Percentiles rank a stretch among this genome's conserved stretches.
phyloP scores from a whole-genome alignment of 2,888 invertebrate species.

The Aspidiotus destructor region DNA sequence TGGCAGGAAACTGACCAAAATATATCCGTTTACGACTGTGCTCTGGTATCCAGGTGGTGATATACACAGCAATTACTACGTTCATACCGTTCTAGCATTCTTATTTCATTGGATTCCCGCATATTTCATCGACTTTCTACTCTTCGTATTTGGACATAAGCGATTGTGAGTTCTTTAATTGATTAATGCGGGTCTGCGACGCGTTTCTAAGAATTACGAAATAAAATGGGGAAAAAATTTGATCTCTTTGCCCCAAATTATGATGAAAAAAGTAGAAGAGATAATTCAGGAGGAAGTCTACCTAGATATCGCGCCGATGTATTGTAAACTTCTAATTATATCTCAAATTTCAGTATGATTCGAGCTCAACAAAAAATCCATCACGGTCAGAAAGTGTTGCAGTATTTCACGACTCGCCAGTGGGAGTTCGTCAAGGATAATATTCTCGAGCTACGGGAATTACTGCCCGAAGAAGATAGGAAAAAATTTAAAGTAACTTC shows the following conservation, averaged over 20 bases:
- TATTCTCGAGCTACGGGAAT: conserved; percentile 50
- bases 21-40: conserved; percentile 74
- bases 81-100: conserved; percentile 60
- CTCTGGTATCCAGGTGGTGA: conserved; percentile 79
- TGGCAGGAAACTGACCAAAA: conserved; percentile 58
- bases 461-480: conserved; percentile 50
- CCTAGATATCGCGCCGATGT: too few relatives aligned
- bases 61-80: conserved; percentile 56
- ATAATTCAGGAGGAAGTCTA: too few relatives aligned
- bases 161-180: conserved; percentile 11
- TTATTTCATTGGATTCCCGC: conserved; percentile 73
- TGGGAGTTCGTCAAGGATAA: conserved; percentile 73
- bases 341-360: conserved; percentile 56
- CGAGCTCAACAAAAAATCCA: conserved; percentile 64
- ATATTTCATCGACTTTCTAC: conserved; percentile 67
- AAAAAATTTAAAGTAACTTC: conserved; percentile 52
- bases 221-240: too few relatives aligned
- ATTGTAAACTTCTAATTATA: too few relatives aligned
- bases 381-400: conserved; percentile 66
- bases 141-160: conserved; percentile 64
- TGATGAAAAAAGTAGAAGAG: too few relatives aligned
- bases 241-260: too few relatives aligned
- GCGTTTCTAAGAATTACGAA: background rate
- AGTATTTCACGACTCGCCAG: conserved; percentile 81
- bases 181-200: background rate